A percentile compares a stretch with the other conserved stretches of the same genome.
phyloP scores from a whole-genome alignment of 2,888 invertebrate species.

The Meliscaeva auricollis region DNA sequence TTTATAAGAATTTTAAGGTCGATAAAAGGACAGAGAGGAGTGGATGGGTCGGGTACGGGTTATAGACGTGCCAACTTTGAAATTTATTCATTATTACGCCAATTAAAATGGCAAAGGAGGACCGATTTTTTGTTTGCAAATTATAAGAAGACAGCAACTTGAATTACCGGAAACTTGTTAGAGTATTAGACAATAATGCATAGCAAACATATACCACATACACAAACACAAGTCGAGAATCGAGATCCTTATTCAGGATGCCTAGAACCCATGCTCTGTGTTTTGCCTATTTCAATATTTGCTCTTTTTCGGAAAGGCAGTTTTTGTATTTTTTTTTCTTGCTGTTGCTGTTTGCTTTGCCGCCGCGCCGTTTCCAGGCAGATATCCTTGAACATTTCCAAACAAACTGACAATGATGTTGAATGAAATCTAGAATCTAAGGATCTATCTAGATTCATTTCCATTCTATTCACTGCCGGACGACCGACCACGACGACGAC shows the following conservation, averaged over 20 bases:
- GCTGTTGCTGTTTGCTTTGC: background rate
- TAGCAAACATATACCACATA: background rate
- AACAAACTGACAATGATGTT: constrained; percentile 47
- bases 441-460: constrained; percentile 53
- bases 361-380: background rate
- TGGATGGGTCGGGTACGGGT: background rate
- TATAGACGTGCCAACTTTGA: constrained; percentile 1
- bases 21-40: background rate
- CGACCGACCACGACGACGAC: constrained; percentile 22
- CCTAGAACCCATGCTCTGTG: too few relatives aligned
- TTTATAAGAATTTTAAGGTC: background rate
- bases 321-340: background rate
- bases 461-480: constrained; percentile 55
- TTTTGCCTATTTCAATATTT: constrained; percentile 53
- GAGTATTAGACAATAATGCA: constrained; percentile 31
- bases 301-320: constrained; percentile 1
- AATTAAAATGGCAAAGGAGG: constrained; percentile 57
- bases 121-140: constrained; percentile 24
- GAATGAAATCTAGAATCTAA: constrained; percentile 53
- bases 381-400: constrained; percentile 46
- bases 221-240: background rate
- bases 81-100: constrained; percentile 36
- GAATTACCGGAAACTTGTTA: constrained; percentile 63
- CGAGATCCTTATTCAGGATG: constrained; percentile 24
- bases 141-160: constrained; percentile 52